phyloP scores from a whole-genome alignment of 1,140 invertebrate species.

The Caenorhabditis latens region DNA sequence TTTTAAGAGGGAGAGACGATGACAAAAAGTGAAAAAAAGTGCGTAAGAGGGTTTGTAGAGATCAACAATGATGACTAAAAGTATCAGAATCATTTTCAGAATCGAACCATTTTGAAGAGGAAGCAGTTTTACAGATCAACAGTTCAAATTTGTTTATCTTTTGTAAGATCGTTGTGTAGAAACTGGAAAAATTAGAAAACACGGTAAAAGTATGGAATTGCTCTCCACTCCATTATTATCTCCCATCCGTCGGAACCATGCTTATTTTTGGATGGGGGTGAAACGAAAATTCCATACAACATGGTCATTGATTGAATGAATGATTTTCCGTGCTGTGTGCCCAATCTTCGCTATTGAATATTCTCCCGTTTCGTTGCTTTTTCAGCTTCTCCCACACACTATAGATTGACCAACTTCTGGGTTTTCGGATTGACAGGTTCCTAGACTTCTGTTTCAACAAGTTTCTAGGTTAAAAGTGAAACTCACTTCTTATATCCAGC shows the following conservation, averaged over 20 bases:
- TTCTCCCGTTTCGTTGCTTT: neutral
- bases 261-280: too few species aligned
- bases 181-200: too few species aligned
- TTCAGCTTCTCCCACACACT: neutral
- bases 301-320: conserved; percentile 1
- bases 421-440: too few species aligned
- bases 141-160: too few species aligned
- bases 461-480: too few species aligned
- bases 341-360: neutral
- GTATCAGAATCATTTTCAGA: conserved; percentile 9
- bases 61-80: neutral
- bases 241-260: too few species aligned
- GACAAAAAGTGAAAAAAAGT: neutral
- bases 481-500: too few species aligned
- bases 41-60: neutral
- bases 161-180: too few species aligned
- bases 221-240: too few species aligned
- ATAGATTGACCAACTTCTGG: too few species aligned
- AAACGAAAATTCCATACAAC: neutral
- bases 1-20: conserved; percentile 28
- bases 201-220: too few species aligned
- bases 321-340: neutral
- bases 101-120: neutral
- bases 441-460: too few species aligned
- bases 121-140: neutral